Conservation (phyloP, 2,888 invertebrate species). For the Aspidapion aeneum region DNA sequence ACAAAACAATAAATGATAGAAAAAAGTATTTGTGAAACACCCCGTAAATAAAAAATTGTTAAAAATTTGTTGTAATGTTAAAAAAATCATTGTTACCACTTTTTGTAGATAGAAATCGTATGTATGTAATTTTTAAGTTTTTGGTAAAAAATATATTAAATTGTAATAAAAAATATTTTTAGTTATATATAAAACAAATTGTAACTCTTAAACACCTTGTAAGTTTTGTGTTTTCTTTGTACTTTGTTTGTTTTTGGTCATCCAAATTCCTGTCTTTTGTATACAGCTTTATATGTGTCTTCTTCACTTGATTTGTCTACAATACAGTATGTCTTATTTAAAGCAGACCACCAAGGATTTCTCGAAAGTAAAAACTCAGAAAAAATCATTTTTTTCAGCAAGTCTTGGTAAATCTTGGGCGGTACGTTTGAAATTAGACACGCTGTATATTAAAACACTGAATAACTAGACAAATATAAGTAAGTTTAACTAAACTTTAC, state of each 20-base stretch:
- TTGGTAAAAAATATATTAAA: conserved; percentile 20
- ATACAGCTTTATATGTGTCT: conserved; percentile 36
- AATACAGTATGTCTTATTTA: conserved; percentile 7
- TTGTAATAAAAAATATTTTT: conserved; percentile 35
- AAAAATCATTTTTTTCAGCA: too few species aligned
- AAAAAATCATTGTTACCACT: conserved; percentile 39
- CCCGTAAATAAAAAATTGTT: background rate
- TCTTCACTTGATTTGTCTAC: conserved; percentile 17
- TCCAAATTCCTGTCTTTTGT: conserved; percentile 53
- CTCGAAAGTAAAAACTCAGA: conserved; percentile 2
- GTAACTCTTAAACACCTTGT: conserved; percentile 32
- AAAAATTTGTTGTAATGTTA: conserved; percentile 43
- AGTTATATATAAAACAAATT: conserved; percentile 20
- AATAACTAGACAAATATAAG: too few species aligned
- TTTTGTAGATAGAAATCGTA: conserved; percentile 42
- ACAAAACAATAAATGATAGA: background rate
- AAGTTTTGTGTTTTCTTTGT: conserved; percentile 29
- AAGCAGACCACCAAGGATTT: background rate
- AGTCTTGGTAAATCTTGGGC: too few species aligned
- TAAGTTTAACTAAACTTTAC: too few species aligned
- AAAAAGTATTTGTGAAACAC: too few species aligned
- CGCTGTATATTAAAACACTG: too few species aligned
- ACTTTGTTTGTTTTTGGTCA: conserved; percentile 43
- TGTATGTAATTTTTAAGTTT: conserved; percentile 42
- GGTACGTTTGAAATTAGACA: too few species aligned